phyloP scores from a whole-genome alignment of 2,888 invertebrate species.

The Xanthorhoe designata region DNA sequence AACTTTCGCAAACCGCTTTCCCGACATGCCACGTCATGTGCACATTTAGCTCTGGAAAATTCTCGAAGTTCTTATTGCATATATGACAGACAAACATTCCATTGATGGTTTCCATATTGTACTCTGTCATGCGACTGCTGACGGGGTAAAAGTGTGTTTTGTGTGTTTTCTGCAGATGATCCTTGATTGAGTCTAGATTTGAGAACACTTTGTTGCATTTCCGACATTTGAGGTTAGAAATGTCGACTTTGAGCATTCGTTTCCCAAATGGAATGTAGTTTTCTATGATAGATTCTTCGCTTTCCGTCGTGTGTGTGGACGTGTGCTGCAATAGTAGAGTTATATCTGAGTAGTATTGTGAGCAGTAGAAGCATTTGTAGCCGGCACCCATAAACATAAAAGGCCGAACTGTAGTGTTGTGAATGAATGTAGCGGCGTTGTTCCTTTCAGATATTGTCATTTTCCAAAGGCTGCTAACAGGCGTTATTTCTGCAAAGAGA shows the following conservation, averaged over 20 bases:
- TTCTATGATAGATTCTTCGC: neutral
- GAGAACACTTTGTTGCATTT: neutral
- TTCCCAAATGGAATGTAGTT: neutral
- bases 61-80: neutral
- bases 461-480: neutral
- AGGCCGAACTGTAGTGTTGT: neutral
- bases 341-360: neutral
- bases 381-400: neutral
- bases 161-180: neutral
- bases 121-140: neutral
- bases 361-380: neutral
- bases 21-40: neutral
- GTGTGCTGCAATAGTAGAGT: neutral
- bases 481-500: neutral
- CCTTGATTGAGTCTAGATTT: neutral
- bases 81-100: neutral
- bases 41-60: neutral
- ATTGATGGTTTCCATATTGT: neutral
- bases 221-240: neutral
- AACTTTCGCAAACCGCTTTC: neutral
- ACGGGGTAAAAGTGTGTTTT: neutral
- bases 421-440: neutral
- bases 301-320: neutral
- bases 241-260: neutral
- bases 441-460: neutral